Evolutionary conservation across 2,797 vertebrate species (phyloP).

Genomic region (Champsocephalus esox): DNA sequence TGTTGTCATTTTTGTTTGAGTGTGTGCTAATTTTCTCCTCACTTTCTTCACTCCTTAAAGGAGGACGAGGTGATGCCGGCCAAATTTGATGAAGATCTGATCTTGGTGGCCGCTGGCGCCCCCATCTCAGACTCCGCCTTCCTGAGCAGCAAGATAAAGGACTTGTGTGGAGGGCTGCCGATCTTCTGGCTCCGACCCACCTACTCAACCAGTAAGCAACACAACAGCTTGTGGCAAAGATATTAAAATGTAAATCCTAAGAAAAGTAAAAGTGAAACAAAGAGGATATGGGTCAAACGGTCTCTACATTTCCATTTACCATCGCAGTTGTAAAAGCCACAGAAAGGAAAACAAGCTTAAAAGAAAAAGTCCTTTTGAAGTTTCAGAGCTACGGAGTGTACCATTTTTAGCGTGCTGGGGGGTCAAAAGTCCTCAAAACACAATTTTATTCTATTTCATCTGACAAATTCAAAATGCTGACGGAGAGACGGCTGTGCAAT

Average conservation of each 20-base stretch:
- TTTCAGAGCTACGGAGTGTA: conserved; percentile 27
- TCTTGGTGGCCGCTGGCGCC: conserved; percentile 91
- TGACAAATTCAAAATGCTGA: conserved; percentile 51
- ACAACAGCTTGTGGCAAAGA: not conserved
- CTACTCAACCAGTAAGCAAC: conserved; percentile 88
- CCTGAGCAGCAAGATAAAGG: conserved; percentile 92
- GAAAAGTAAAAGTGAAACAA: conserved; percentile 23
- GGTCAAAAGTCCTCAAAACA: conserved; percentile 66
- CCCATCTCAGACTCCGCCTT: conserved; percentile 91
- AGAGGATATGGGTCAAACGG: conserved; percentile 51
- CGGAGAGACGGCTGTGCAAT: conserved; percentile 41
- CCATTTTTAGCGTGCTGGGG: conserved; percentile 47
- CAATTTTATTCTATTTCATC: conserved; percentile 53
- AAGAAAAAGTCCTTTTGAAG: conserved; percentile 59
- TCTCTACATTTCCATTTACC: conserved; percentile 53
- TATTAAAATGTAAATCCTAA: conserved; percentile 1
- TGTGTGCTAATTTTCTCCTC: not conserved
- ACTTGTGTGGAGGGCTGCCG: conserved; percentile 91
- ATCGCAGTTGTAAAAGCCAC: conserved; percentile 35
- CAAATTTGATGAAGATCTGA: conserved; percentile 93
- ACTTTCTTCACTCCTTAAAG: conserved; percentile 54
- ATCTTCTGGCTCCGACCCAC: conserved; percentile 95
- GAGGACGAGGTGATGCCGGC: conserved; percentile 95
- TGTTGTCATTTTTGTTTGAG: conserved; percentile 10
- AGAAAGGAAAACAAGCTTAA: conserved; percentile 45